These are phyloP conservation scores for Eupsilia transversa DNA, from an alignment of 2,888 invertebrate genomes.

Conservation along the genomic window DNA sequence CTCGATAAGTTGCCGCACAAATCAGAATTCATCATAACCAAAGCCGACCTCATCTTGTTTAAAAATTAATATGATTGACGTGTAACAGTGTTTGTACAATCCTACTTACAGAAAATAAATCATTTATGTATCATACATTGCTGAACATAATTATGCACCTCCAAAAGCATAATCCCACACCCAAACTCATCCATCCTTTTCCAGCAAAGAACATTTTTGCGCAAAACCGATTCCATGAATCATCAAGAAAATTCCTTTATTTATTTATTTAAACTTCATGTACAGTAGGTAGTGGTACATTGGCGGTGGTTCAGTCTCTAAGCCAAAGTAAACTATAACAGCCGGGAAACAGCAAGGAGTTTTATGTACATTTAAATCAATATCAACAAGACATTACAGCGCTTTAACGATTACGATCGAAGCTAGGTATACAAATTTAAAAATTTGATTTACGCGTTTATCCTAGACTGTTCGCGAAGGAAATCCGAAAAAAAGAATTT, in stretches of 20 bases:
- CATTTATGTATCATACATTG: too few species aligned
- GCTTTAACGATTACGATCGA: constrained; percentile 24
- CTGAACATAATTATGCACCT: background rate
- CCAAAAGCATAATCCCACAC: background rate
- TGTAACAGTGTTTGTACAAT: too few species aligned
- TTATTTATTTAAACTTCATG: background rate
- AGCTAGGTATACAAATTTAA: constrained; percentile 42
- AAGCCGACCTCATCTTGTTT: too few species aligned
- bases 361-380: constrained; percentile 36
- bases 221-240: constrained; percentile 6
- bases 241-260: background rate
- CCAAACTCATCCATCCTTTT: background rate
- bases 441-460: constrained; percentile 50
- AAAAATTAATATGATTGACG: too few species aligned
- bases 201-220: background rate
- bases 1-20: background rate
- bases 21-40: background rate
- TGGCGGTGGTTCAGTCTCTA: background rate
- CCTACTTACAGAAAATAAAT: too few species aligned
- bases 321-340: constrained; percentile 31
- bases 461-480: constrained; percentile 18
- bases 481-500: constrained; percentile 52
- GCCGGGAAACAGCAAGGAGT: constrained; percentile 20
- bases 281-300: background rate
- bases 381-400: constrained; percentile 37